Evolutionary conservation across 2,113 vertebrate species (phyloP), one percentile per base, ranked within the genome.

Genomic region (Pseudolaguvia tuberculata): DNA sequence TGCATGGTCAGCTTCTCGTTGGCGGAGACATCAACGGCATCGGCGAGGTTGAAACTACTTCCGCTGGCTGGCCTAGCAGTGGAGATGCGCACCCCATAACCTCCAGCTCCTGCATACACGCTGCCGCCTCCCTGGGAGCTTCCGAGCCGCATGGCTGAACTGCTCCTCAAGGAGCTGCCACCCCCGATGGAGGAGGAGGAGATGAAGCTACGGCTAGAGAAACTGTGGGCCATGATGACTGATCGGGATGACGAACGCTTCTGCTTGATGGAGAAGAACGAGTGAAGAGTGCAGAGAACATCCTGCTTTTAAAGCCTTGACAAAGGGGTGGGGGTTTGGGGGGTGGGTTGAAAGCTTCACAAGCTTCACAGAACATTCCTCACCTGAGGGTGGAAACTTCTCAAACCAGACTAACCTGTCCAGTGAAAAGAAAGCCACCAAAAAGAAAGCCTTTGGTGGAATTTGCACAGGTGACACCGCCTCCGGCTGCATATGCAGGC

Each of bases 31-130:
- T 35, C 79, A 0, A 67, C 0, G 2, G 62, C 55, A 12, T 61
- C 56, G 4, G 56, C 0, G 45, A 87, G 78, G 31, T 80, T 67
- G 27, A 88, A 88, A 35, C 81, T 80, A 3, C 50, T 21, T 18
- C 74, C 73, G 15, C 7, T 6, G 0, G 20, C 15, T 23, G 39
- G 47, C 5, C 62, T 56, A 9, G 59, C 59, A 3, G 31, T 80
- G 70, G 88, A 87, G 79, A 89, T 83, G 42, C 82, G 84, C 27
- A 80, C 67, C 0, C 83, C 81, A 0, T 0, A 1, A 3, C 87
- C 86, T 14, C 86, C 85, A 0, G 75, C 51, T n/a, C 86, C 81
- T 0, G 79, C 86, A 2, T 88, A 80, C 56, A 90, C 73, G 18
- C 87, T 90, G 45, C 83, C 74, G 1, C 67, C 42, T 10, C 70